Evolutionary conservation across 2,888 invertebrate species (phyloP), one percentile per base, ranked within the genome.

Genomic region (Pyrrhia umbra): DNA sequence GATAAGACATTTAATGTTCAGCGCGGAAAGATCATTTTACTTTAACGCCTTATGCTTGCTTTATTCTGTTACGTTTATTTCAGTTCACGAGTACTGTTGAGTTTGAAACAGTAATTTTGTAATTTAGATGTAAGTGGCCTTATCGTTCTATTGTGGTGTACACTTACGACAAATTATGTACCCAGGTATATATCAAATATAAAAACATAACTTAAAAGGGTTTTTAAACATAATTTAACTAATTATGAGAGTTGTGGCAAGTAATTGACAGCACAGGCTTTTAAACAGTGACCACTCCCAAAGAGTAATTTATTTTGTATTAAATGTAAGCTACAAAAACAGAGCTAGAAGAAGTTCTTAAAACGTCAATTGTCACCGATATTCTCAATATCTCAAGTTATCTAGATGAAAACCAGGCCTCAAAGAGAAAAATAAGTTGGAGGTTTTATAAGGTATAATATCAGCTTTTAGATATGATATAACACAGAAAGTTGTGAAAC

Each of bases 21-120:
- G 59, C 51, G 57, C 18, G 60, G 68, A 84, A 79, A 84, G 82
- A 85, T 84, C 66, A 72, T 79, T 85, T 81, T 78, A 69, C 75
- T 67, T 50, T 66, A 75, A 60, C 50, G 60, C 43, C 66, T 62
- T 56, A 16, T 30, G 58, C 61, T 64, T 64, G 72, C 81, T 80
- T 80, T 75, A 68, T 72, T 75, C 64, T 63, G 67, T 68, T 67
- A 51, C 52, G 68, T 75, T 80, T 76, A 75, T 79, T 76, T 71
- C 58, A 69, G 71, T 74, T 73, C 57, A 69, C 60, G 15, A 10
- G 68, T 74, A 73, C 59, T 69, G 65, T 65, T 75, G 56, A 69
- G 63, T 15, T 56, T 59, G 20, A 50, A 61, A 58, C 46, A 45
- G 59, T 63, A 52, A 49, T 66, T 23, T 55, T 52, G 57, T 68